Conservation (phyloP, 37 sponge, comb jelly and placozoan genomes). For the Aplysina aerophoba region DNA sequence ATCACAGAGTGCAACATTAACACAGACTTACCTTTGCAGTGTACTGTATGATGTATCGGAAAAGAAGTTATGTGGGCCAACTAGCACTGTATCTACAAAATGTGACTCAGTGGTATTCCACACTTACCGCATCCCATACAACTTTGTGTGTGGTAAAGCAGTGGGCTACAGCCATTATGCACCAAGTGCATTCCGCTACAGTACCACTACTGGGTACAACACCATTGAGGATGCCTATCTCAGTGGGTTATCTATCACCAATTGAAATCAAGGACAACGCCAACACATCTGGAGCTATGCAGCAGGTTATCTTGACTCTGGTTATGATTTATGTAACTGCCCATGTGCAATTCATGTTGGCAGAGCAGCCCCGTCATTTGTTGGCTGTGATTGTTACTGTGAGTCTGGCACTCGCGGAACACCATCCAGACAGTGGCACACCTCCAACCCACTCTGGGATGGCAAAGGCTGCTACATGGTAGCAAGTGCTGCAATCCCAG, state of each 20-base stretch:
- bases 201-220: not conserved
- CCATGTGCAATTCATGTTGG: conserved; percentile 20
- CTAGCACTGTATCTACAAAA: no score
- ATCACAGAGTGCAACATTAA: no score
- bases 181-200: not conserved
- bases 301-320: not conserved
- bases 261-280: not conserved
- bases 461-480: conserved; percentile 15
- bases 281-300: conserved; percentile 26
- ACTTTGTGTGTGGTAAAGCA: conserved; percentile 10
- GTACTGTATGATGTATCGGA: no score
- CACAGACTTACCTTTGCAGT: no score
- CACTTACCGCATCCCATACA: not conserved
- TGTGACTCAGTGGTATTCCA: not conserved
- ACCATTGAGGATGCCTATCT: not conserved
- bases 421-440: not conserved
- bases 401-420: conserved; percentile 3
- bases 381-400: not conserved
- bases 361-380: not conserved
- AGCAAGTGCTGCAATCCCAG: not conserved
- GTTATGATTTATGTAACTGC: not conserved
- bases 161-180: not conserved
- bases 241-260: conserved; percentile 14
- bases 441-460: conserved; percentile 20
- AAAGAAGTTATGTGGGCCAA: not conserved